phyloP scores from a whole-genome alignment of 2,113 vertebrate species.

The Catharus fuscescens region DNA sequence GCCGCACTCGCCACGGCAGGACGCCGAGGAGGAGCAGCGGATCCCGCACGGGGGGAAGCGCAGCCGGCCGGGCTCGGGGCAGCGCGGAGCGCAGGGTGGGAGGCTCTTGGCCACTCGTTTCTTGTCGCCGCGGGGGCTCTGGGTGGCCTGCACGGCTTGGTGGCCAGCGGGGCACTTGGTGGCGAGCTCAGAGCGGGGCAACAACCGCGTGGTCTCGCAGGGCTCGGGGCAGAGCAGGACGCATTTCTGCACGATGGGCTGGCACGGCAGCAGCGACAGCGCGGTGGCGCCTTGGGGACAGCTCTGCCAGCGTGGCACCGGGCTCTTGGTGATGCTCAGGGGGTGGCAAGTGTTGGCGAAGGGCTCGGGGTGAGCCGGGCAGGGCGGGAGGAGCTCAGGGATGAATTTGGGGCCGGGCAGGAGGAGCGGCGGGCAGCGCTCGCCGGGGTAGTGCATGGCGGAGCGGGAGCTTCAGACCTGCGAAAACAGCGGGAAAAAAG shows the following conservation, averaged over 20 bases:
- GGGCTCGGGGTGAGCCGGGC: accelerated
- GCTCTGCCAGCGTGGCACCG: not conserved
- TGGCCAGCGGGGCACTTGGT: too few species aligned
- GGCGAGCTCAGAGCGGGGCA: not conserved
- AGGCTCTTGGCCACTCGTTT: not conserved
- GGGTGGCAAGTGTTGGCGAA: conserved; percentile 32
- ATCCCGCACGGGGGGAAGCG: conserved; percentile 23
- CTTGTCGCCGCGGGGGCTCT: accelerated
- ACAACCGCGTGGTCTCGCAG: not conserved
- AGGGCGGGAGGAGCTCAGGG: not conserved
- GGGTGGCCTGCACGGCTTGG: accelerated
- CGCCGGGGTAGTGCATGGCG: conserved; percentile 37
- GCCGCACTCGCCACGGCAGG: not conserved
- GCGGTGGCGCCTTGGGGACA: accelerated
- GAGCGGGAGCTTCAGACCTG: not conserved
- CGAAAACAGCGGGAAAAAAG: not conserved
- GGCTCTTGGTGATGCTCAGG: conserved; percentile 24
- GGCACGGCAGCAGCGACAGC: not conserved
- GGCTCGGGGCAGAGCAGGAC: not conserved
- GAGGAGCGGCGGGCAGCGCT: not conserved
- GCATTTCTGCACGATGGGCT: not conserved
- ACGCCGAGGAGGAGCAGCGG: not conserved
- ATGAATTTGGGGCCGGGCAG: not conserved
- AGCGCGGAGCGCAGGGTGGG: not conserved
- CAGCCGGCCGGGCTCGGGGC: not conserved